A percentile compares a stretch with the other conserved stretches of the same genome.
Conservation (phyloP, 2,888 invertebrate species). For the Pycnomerus fuliginosus region DNA sequence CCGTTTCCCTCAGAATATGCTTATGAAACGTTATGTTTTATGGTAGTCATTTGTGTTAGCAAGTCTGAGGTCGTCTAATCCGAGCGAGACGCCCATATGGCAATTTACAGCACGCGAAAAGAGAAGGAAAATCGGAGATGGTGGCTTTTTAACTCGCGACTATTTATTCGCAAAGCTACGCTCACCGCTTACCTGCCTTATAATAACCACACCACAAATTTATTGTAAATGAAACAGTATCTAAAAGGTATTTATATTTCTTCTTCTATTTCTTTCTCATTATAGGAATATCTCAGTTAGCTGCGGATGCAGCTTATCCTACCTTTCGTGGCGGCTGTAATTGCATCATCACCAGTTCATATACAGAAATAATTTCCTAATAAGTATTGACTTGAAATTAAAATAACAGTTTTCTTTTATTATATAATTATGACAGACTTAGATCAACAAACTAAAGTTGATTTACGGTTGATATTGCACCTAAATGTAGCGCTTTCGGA, state of each 20-base stretch:
- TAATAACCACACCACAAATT: constrained; percentile 46
- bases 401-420: too few species aligned
- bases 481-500: too few species aligned
- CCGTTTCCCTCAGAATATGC: constrained; percentile 38
- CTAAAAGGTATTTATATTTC: constrained; percentile 50
- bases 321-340: too few species aligned
- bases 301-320: too few species aligned
- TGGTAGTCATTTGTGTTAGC: constrained; percentile 35
- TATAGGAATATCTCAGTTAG: constrained; percentile 47
- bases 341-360: too few species aligned
- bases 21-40: constrained; percentile 43
- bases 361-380: too few species aligned
- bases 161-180: constrained; percentile 36
- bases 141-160: constrained; percentile 31
- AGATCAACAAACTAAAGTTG: too few species aligned
- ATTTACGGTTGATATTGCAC: too few species aligned
- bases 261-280: constrained; percentile 49
- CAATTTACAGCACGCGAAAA: constrained; percentile 12
- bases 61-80: constrained; percentile 26
- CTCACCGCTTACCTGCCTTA: constrained; percentile 36
- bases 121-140: constrained; percentile 22
- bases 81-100: constrained; percentile 19
- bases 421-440: too few species aligned
- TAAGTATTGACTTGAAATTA: too few species aligned
- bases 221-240: constrained; percentile 51